A percentile compares a stretch with the other conserved stretches of the same genome.
Conservation (phyloP, 2,113 vertebrate species). For the Vidua chalybeata region DNA sequence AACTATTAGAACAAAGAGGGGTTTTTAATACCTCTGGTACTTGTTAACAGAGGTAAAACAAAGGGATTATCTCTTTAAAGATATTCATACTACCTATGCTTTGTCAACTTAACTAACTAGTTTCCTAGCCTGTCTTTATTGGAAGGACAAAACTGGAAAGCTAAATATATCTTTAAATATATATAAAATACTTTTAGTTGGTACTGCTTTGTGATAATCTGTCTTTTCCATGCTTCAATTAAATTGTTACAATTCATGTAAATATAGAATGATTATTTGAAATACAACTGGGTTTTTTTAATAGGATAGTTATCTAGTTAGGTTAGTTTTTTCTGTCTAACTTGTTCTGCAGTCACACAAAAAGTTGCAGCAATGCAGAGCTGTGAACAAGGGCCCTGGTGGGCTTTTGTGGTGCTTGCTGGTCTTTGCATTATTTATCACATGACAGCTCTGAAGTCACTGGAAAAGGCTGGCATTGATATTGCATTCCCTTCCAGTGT, state of each 20-base stretch:
- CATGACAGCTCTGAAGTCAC: background rate
- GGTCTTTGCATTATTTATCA: background rate
- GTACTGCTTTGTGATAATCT: background rate
- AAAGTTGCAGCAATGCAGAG: background rate
- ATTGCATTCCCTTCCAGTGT: background rate
- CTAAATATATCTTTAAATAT: background rate
- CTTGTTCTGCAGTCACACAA: background rate
- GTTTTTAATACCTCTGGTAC: background rate
- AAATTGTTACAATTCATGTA: background rate
- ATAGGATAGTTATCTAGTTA: accelerated
- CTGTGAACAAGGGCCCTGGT: background rate
- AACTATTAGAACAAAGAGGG: background rate
- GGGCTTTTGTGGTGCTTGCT: background rate
- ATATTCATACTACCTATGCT: background rate
- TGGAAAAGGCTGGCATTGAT: background rate
- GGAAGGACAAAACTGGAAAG: background rate
- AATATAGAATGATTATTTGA: background rate
- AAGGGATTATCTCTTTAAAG: background rate
- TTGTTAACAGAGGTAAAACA: background rate
- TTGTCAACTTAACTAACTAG: background rate
- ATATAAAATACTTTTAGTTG: background rate
- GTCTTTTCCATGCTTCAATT: background rate
- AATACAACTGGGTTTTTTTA: background rate
- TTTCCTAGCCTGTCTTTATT: background rate
- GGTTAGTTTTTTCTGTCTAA: background rate